Evolutionary conservation across 1,140 invertebrate genomes (phyloP).

Genomic region (Pentalonia nigronervosa): DNA sequence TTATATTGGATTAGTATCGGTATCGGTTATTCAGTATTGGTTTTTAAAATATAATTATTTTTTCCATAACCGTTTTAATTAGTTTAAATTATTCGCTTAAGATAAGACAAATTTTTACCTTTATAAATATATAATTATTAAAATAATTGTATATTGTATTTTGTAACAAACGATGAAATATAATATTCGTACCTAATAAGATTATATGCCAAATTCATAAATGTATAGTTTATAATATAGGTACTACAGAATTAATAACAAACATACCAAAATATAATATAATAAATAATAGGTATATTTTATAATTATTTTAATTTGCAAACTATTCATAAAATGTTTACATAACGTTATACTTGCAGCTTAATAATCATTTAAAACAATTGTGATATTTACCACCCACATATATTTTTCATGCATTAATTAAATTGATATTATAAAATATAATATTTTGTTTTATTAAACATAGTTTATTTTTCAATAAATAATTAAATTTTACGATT

Average conservation of each 20-base stretch:
- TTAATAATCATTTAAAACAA: neutral
- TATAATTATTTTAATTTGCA: neutral
- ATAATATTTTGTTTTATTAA: neutral
- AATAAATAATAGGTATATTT: neutral
- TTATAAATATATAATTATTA: neutral
- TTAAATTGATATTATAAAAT: neutral
- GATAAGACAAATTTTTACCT: neutral
- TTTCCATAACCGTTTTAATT: neutral
- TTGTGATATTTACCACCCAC: neutral
- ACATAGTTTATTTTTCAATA: neutral
- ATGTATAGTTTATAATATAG: no score
- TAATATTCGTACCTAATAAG: no score
- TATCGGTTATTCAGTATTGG: no score
- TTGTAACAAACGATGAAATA: neutral
- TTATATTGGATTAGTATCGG: no score
- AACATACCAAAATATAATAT: no score
- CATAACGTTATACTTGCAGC: neutral
- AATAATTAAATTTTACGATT: neutral
- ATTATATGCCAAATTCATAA: no score
- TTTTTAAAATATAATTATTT: no score
- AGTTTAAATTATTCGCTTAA: neutral
- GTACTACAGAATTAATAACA: no score
- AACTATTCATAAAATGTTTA: neutral
- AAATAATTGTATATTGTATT: neutral
- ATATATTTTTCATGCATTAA: neutral